Conservation (phyloP, 2,113 vertebrate genomes). For the Syngnathus floridae region DNA sequence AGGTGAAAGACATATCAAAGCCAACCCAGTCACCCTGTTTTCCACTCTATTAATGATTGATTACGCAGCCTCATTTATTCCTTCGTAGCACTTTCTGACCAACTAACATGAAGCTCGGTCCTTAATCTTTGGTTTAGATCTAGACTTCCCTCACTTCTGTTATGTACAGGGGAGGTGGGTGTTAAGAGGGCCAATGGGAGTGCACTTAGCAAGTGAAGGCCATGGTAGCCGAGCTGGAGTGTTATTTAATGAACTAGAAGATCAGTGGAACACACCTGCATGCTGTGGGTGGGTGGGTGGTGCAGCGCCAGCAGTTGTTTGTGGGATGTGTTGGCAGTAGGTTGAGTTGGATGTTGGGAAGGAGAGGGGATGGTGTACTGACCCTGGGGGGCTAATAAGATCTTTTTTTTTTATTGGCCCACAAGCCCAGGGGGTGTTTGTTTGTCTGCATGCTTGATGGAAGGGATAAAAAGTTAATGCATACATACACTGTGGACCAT, state of each 20-base stretch:
- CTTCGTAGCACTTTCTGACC: conserved; percentile 20
- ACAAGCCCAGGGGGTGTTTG: conserved; percentile 63
- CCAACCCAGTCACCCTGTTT: conserved; percentile 1
- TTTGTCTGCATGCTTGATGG: conserved; percentile 66
- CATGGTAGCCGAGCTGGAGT: conserved; percentile 51
- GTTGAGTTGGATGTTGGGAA: conserved; percentile 47
- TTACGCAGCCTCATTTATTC: not conserved
- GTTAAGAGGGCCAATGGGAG: conserved; percentile 52
- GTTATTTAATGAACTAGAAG: conserved; percentile 66
- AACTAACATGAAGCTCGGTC: conserved; percentile 22
- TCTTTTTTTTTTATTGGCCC: conserved; percentile 61
- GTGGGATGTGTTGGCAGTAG: conserved; percentile 28
- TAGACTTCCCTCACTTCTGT: conserved; percentile 25
- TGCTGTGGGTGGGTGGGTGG: conserved; percentile 37
- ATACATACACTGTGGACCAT: conserved; percentile 25
- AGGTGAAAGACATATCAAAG: conserved; percentile 18
- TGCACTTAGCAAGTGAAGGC: conserved; percentile 58
- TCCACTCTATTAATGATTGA: conserved; percentile 5
- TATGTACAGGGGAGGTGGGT: conserved; percentile 35
- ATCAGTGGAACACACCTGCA: conserved; percentile 34
- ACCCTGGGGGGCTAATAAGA: conserved; percentile 60
- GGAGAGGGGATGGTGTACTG: conserved; percentile 38
- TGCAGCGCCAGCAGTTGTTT: conserved; percentile 34
- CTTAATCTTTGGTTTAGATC: conserved; percentile 39
- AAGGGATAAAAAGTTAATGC: conserved; percentile 58